Evolutionary conservation across 2,113 vertebrate species (phyloP), one percentile per base, ranked within the genome.

Genomic region (Antechinus flavipes): DNA sequence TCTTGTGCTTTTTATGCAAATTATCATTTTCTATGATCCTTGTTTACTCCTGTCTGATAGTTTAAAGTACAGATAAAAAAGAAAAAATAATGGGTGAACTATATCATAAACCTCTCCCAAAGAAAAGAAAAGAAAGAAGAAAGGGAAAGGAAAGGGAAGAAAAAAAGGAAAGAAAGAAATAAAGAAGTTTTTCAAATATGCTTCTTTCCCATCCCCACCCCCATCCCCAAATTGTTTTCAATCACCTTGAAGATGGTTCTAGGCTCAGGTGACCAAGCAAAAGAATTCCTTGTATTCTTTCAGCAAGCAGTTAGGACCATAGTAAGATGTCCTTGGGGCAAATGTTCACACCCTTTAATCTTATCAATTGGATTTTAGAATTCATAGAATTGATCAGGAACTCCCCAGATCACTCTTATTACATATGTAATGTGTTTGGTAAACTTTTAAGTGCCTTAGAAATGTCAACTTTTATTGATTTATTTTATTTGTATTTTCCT

Each of bases 121-220:
- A 58, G 56, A 24, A 58, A 94, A 92, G 27, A 95, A 42, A 1
- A 14, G 27, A 96, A 4, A 47, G 25, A 92, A 7, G 8, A 16
- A 91, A 14, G 54, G 53, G 95, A 50, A 50, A 7, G 50, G 50
- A 52, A 52, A 52, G 50, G 50, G 9, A 52, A 50, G 50, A 52
- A 52, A 3, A 94, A 89, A 93, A 95, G 94, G 1, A 90, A 95
- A n/a, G 42, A 55, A 89, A 47, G 93, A 14, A 61, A 56, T 25
- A 68, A 49, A 93, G 35, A 8, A 76, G 5, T n/a, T n/a, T 4
- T 11, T 76, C 14, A n/a, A 6, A 76, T 42, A 76, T 84, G n/a
- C 16, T 42, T 84, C n/a, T 42, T 23, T 23, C 68, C 12, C 5
- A 84, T 1, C 16, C 5, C 19, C 19, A 42, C 7, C 35, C 35